These are phyloP conservation scores for Drosophila bipectinata DNA, from an alignment of 1,140 invertebrate species.

Conservation along the genomic window DNA sequence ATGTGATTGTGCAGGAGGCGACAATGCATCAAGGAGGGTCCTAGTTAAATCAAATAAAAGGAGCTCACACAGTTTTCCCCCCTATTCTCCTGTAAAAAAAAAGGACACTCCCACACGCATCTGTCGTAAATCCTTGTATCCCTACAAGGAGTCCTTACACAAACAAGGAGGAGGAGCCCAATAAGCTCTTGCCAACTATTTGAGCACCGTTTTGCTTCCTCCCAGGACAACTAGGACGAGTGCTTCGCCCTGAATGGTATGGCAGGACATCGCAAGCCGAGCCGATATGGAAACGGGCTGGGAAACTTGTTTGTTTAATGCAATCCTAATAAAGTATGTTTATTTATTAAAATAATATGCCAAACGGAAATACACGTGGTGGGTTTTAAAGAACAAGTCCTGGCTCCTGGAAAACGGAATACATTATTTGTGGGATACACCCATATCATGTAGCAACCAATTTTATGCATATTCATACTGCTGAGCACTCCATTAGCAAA, in stretches of 20 bases:
- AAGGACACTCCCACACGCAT: constrained; percentile 1
- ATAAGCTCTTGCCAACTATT: constrained; percentile 27
- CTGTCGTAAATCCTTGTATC: neutral
- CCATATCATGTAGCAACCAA: neutral
- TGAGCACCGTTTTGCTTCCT: constrained; percentile 27
- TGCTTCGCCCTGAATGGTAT: neutral
- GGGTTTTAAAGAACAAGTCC: too few species aligned
- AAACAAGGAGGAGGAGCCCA: constrained; percentile 6
- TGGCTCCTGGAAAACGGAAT: too few species aligned
- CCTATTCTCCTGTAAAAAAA: neutral
- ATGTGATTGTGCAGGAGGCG: constrained; percentile 37
- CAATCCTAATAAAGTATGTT: neutral
- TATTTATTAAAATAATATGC: too few species aligned
- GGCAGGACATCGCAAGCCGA: constrained; percentile 10
- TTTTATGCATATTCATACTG: constrained; percentile 1
- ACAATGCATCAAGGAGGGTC: constrained; percentile 37
- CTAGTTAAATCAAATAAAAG: constrained; percentile 17
- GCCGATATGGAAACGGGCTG: neutral
- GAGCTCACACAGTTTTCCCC: neutral
- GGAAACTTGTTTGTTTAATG: neutral
- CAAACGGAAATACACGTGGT: too few species aligned
- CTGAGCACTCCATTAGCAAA: constrained; percentile 33
- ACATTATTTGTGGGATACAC: neutral
- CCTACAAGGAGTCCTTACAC: neutral
- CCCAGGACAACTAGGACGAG: constrained; percentile 3